Percentiles rank a stretch among this genome's conserved stretches.
Conservation (phyloP, 1,140 invertebrate species). For the Bombyx mori region DNA sequence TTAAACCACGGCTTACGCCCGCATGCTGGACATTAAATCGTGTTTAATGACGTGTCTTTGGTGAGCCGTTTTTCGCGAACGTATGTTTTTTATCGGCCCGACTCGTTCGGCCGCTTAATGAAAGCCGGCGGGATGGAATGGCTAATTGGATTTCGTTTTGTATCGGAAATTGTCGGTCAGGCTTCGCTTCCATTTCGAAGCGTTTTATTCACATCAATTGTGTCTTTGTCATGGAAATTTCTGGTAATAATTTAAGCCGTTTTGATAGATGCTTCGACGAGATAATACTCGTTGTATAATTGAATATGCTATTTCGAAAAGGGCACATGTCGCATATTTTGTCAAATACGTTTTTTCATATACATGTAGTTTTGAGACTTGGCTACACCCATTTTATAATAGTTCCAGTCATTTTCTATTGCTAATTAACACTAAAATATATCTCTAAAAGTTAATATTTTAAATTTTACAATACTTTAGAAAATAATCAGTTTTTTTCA, state of each 20-base stretch:
- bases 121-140: constrained; percentile 42
- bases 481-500: no score
- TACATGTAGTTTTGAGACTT: no score
- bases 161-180: constrained; percentile 34
- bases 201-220: constrained; percentile 33
- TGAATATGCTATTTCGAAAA: no score
- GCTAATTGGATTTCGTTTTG: constrained; percentile 59
- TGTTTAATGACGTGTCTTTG: constrained; percentile 31
- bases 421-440: no score
- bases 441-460: no score
- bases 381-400: no score
- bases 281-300: not conserved
- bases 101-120: constrained; percentile 40
- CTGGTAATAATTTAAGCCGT: not conserved
- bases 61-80: constrained; percentile 26
- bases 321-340: no score
- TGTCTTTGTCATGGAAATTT: constrained; percentile 20
- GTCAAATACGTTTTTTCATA: no score
- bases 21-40: constrained; percentile 26
- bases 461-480: no score
- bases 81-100: constrained; percentile 29
- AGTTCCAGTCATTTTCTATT: no score
- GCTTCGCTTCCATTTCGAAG: constrained; percentile 26
- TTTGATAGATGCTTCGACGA: not conserved
- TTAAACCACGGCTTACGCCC: constrained; percentile 33